A percentile compares a stretch with the other conserved stretches of the same genome.
Evolutionary conservation across 2,888 invertebrate species (phyloP).

Genomic region (Megastigmus dorsalis): DNA sequence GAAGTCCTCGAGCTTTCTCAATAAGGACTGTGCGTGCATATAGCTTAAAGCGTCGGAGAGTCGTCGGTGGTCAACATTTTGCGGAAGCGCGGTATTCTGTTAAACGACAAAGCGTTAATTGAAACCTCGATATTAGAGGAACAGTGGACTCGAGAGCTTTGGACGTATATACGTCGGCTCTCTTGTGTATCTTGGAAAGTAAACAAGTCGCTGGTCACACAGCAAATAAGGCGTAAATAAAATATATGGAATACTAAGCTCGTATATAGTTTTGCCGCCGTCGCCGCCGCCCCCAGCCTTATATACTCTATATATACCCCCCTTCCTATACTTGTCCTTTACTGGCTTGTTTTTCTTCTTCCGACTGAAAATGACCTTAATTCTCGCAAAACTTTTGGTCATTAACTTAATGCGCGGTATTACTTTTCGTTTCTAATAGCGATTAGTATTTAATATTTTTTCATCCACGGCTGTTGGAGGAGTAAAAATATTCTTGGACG

Average conservation of each 20-base stretch:
- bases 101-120: slow-evolving; percentile 65
- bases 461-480: no score
- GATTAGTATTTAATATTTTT: slow-evolving; percentile 32
- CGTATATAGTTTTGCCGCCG: slow-evolving; percentile 54
- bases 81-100: slow-evolving; percentile 21
- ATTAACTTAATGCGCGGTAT: slow-evolving; percentile 60
- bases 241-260: slow-evolving; percentile 66
- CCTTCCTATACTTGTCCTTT: not conserved
- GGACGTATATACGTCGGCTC: slow-evolving; percentile 40
- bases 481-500: no score
- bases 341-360: slow-evolving; percentile 49
- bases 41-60: slow-evolving; percentile 20
- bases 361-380: slow-evolving; percentile 63
- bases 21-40: not conserved
- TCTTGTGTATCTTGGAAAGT: slow-evolving; percentile 64
- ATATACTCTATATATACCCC: no score
- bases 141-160: slow-evolving; percentile 37
- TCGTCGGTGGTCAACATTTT: slow-evolving; percentile 21
- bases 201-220: slow-evolving; percentile 65
- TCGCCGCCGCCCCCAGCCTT: not conserved
- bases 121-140: slow-evolving; percentile 63
- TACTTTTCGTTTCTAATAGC: not conserved
- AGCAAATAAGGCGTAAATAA: slow-evolving; percentile 70
- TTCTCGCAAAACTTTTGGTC: slow-evolving; percentile 64
- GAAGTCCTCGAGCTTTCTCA: not conserved